A percentile compares a stretch with the other conserved stretches of the same genome.
These are phyloP conservation scores for Orthosia gracilis DNA, from an alignment of 2,888 invertebrate genomes.

Conservation along the genomic window DNA sequence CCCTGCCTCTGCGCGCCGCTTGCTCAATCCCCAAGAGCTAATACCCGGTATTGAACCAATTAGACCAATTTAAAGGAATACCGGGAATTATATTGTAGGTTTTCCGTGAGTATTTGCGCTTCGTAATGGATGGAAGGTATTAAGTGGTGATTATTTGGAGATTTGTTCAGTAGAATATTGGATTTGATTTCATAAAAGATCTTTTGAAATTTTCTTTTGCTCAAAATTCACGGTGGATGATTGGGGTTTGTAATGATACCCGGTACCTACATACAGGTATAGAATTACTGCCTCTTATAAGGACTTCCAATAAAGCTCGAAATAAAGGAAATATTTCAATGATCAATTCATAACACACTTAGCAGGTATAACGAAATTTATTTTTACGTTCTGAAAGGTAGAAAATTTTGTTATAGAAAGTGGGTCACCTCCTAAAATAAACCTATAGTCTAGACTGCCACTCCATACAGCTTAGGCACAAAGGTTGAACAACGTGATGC, in stretches of 20 bases:
- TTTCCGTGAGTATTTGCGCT: constrained; percentile 18
- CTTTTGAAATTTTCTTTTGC: background rate
- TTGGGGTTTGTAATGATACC: background rate
- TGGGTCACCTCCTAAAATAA: constrained; percentile 55
- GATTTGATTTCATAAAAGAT: background rate
- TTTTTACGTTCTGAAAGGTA: constrained; percentile 15
- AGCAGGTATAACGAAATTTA: background rate
- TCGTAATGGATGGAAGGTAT: background rate
- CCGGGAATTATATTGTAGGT: constrained; percentile 11
- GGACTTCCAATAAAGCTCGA: background rate
- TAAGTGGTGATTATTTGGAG: constrained; percentile 6
- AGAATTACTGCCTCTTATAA: background rate
- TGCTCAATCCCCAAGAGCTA: constrained; percentile 15
- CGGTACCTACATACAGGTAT: background rate
- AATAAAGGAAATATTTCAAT: background rate
- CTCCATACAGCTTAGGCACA: constrained; percentile 7
- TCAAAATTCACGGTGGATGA: background rate
- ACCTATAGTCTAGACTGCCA: constrained; percentile 48
- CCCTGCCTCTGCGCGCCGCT: constrained; percentile 38
- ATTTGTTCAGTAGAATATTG: background rate
- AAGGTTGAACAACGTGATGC: background rate
- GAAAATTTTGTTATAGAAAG: constrained; percentile 12
- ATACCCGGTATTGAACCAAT: constrained; percentile 51
- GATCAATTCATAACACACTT: background rate
- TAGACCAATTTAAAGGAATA: constrained; percentile 39